phyloP scores from a whole-genome alignment of 2,888 invertebrate genomes.

The Drosophila setosimentum region DNA sequence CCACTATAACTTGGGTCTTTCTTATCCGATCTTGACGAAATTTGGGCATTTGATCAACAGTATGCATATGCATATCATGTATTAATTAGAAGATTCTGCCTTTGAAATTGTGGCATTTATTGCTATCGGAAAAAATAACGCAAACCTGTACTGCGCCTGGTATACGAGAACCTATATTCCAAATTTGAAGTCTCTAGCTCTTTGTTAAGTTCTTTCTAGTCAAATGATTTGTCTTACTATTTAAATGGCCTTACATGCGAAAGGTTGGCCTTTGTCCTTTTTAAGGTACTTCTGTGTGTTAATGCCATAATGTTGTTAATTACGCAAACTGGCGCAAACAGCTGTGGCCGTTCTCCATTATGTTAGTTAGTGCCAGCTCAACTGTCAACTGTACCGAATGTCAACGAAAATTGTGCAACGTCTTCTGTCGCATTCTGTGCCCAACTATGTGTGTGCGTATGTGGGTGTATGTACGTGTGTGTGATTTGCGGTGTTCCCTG shows the following conservation, averaged over 20 bases:
- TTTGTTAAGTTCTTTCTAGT: constrained; percentile 9
- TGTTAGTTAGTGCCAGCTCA: constrained; percentile 16
- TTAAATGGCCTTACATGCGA: constrained; percentile 41
- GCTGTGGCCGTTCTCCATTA: constrained; percentile 29
- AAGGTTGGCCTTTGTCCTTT: neutral
- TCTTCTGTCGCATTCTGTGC: constrained; percentile 24
- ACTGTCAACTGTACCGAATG: constrained; percentile 35
- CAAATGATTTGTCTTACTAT: constrained; percentile 52
- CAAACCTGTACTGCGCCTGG: too few species aligned
- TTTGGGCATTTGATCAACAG: too few species aligned
- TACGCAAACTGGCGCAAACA: constrained; percentile 49
- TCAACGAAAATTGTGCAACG: constrained; percentile 39
- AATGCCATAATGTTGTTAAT: constrained; percentile 69
- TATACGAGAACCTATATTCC: too few species aligned
- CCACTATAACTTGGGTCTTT: too few species aligned
- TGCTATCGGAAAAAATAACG: too few species aligned
- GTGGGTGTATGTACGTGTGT: constrained; percentile 6
- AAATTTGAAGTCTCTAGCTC: too few species aligned
- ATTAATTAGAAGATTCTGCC: too few species aligned
- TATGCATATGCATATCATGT: too few species aligned
- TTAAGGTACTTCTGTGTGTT: neutral
- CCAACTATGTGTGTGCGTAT: constrained; percentile 10
- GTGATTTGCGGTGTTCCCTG: constrained; percentile 5
- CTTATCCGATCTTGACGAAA: too few species aligned
- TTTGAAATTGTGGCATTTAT: too few species aligned